These are phyloP conservation scores for Lerista edwardsae DNA, from an alignment of 2,797 vertebrate genomes.

Conservation along the genomic window DNA sequence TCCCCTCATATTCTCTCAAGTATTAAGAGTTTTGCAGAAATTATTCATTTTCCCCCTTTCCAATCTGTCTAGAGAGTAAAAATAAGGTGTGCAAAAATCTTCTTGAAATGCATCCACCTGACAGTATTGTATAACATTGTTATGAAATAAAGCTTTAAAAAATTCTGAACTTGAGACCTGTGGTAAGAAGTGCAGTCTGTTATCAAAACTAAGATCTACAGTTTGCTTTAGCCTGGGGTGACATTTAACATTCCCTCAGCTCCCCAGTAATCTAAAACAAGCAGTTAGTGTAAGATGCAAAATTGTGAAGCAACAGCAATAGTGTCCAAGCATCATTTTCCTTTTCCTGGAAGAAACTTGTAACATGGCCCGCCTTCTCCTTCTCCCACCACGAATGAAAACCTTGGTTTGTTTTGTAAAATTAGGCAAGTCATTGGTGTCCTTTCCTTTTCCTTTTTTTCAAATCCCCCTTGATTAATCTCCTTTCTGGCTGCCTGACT, in stretches of 20 bases:
- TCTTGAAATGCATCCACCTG: not conserved
- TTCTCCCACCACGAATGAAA: too few relatives aligned
- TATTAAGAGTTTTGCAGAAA: conserved; percentile 46
- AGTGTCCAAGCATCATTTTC: too few relatives aligned
- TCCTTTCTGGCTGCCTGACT: too few relatives aligned
- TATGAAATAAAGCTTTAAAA: not conserved
- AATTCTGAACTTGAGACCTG: not conserved
- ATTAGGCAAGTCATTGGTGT: too few relatives aligned
- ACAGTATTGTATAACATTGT: too few relatives aligned
- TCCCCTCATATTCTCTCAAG: conserved; percentile 41
- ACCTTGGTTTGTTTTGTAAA: too few relatives aligned
- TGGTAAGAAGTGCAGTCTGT: not conserved
- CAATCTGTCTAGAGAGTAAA: not conserved
- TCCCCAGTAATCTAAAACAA: not conserved
- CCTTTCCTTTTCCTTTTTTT: too few relatives aligned
- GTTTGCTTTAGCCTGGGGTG: too few relatives aligned
- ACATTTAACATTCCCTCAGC: too few relatives aligned
- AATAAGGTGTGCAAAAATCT: not conserved
- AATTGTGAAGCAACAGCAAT: not conserved
- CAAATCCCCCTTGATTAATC: too few relatives aligned
- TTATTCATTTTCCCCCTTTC: conserved; percentile 39
- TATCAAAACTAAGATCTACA: not conserved
- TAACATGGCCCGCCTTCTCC: too few relatives aligned
- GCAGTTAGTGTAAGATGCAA: not conserved
- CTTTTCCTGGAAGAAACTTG: too few relatives aligned